Conservation (phyloP, 2,888 invertebrate species). For the Pollenia griseotomentosa region DNA sequence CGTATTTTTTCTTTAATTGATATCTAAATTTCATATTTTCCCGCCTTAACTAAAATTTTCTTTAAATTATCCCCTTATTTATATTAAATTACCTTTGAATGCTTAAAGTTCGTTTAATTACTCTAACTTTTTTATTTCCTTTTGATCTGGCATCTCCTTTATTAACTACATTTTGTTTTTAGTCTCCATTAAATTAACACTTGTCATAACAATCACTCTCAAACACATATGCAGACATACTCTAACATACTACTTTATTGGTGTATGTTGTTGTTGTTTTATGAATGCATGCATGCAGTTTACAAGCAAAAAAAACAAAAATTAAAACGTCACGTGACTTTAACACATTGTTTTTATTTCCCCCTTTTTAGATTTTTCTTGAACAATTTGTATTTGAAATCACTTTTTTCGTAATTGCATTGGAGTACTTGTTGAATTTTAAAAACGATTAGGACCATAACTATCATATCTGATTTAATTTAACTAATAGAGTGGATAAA, state of each 20-base stretch:
- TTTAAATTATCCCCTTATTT: no score
- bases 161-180: conserved; percentile 31
- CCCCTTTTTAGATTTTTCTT: conserved; percentile 34
- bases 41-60: no score
- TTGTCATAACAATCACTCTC: conserved; percentile 63
- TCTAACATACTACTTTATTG: not conserved
- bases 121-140: not conserved
- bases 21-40: no score
- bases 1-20: no score
- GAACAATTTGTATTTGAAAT: conserved; percentile 55
- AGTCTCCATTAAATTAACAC: conserved; percentile 69
- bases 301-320: conserved; percentile 43
- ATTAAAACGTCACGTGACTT: conserved; percentile 67
- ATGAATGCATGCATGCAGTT: conserved; percentile 39
- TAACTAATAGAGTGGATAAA: conserved; percentile 81
- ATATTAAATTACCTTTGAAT: no score
- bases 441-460: conserved; percentile 58
- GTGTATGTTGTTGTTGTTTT: not conserved
- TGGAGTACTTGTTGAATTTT: conserved; percentile 37
- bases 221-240: conserved; percentile 4
- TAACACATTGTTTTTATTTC: conserved; percentile 63
- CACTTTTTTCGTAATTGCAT: conserved; percentile 33
- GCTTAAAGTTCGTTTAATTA: not conserved
- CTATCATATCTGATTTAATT: conserved; percentile 82
- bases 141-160: conserved; percentile 23